phyloP scores from a whole-genome alignment of 2,888 invertebrate genomes.

The Ptychoptera albimana region DNA sequence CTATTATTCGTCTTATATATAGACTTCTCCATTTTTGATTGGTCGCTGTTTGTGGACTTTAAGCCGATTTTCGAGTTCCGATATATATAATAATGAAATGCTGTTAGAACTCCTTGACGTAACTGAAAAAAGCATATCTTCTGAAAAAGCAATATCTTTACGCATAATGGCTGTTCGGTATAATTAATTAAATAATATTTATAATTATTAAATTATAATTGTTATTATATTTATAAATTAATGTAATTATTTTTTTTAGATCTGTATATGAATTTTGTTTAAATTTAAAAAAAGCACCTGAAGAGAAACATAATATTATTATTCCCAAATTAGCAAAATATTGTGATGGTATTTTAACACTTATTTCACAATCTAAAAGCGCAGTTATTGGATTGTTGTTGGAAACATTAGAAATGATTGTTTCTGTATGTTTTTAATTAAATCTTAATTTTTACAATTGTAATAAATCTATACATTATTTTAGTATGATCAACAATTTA shows the following conservation, averaged over 20 bases:
- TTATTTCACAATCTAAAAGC: constrained; percentile 33
- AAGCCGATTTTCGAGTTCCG: constrained; percentile 26
- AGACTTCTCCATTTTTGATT: constrained; percentile 22
- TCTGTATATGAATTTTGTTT: constrained; percentile 29
- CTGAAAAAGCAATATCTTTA: constrained; percentile 24
- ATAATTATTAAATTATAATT: neutral
- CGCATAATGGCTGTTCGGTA: constrained; percentile 26
- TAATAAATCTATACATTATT: constrained; percentile 9
- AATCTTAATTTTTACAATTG: neutral
- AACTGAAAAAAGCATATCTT: constrained; percentile 21
- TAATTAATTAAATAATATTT: constrained; percentile 2
- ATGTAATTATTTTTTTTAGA: constrained; percentile 12
- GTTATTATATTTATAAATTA: neutral
- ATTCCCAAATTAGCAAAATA: constrained; percentile 36
- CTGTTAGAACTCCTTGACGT: constrained; percentile 24
- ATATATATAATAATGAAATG: constrained; percentile 26
- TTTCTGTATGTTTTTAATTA: constrained; percentile 27
- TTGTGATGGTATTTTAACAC: constrained; percentile 32
- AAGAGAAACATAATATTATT: constrained; percentile 26
- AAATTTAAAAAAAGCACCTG: constrained; percentile 31
- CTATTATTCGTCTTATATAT: neutral
- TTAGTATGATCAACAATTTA: constrained; percentile 45
- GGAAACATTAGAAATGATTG: constrained; percentile 35
- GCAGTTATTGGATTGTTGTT: constrained; percentile 35
- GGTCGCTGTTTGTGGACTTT: constrained; percentile 28